These are phyloP conservation scores for Myopa testacea DNA, from an alignment of 2,888 invertebrate genomes.

Conservation along the genomic window DNA sequence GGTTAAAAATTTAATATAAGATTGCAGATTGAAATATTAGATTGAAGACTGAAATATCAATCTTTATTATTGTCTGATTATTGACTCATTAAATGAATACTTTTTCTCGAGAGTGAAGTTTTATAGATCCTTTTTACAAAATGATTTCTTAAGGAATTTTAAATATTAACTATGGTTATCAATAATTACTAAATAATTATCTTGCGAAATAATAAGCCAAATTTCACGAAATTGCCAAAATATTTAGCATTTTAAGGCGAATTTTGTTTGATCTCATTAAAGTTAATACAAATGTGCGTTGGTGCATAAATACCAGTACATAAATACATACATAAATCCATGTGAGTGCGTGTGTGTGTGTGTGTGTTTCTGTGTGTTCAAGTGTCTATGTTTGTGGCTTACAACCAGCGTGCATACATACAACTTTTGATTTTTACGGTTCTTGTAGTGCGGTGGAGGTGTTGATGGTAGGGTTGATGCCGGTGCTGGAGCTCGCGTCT, in stretches of 20 bases:
- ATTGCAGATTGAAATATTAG: too few species aligned
- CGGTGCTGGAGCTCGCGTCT: conserved; percentile 40
- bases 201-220: too few species aligned
- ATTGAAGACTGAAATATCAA: too few species aligned
- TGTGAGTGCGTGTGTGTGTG: conserved; percentile 30
- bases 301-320: not conserved
- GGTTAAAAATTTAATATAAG: too few species aligned
- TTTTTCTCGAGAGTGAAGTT: too few species aligned
- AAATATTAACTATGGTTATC: too few species aligned
- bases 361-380: conserved; percentile 22
- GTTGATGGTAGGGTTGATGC: conserved; percentile 36
- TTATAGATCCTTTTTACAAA: too few species aligned
- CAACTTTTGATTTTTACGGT: conserved; percentile 55
- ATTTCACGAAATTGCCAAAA: too few species aligned
- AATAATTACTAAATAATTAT: too few species aligned
- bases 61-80: too few species aligned
- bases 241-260: not conserved
- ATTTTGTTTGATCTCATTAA: conserved; percentile 7
- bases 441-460: conserved; percentile 49
- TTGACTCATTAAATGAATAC: too few species aligned
- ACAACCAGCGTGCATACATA: conserved; percentile 39
- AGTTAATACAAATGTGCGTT: not conserved
- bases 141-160: too few species aligned
- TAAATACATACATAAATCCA: not conserved
- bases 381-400: conserved; percentile 8